Evolutionary conservation across 2,797 vertebrate genomes (phyloP).

Genomic region (Muscicapa striata): DNA sequence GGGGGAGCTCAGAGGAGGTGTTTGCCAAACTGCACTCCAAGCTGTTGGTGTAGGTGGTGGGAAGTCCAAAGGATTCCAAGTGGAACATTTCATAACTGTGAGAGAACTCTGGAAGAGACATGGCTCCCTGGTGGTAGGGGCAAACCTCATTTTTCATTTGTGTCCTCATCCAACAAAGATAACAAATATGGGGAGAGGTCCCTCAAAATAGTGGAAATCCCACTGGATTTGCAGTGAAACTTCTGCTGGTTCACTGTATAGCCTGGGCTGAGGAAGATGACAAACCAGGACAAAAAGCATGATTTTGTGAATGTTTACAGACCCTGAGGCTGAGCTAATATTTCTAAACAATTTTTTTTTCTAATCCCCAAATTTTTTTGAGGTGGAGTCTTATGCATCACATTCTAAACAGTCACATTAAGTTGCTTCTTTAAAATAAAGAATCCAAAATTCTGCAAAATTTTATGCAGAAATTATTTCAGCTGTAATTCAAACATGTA

Average conservation of each 20-base stretch:
- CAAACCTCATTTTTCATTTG: background rate
- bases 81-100: background rate
- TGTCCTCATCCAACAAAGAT: background rate
- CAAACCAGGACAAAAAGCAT: background rate
- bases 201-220: background rate
- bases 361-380: accelerated
- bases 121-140: background rate
- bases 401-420: background rate
- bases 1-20: background rate
- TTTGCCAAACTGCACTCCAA: background rate
- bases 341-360: background rate
- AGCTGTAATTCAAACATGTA: background rate
- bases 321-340: background rate
- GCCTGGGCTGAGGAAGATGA: background rate
- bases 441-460: background rate
- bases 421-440: background rate
- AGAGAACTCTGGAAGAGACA: background rate
- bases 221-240: background rate
- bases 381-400: background rate
- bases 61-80: background rate
- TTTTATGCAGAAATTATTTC: background rate
- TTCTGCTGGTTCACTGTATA: background rate
- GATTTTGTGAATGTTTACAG: background rate
- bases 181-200: background rate
- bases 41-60: background rate